Evolutionary conservation across 35 echinoderm and acorn worm species (phyloP).

Genomic region (Apostichopus parvimensis): DNA sequence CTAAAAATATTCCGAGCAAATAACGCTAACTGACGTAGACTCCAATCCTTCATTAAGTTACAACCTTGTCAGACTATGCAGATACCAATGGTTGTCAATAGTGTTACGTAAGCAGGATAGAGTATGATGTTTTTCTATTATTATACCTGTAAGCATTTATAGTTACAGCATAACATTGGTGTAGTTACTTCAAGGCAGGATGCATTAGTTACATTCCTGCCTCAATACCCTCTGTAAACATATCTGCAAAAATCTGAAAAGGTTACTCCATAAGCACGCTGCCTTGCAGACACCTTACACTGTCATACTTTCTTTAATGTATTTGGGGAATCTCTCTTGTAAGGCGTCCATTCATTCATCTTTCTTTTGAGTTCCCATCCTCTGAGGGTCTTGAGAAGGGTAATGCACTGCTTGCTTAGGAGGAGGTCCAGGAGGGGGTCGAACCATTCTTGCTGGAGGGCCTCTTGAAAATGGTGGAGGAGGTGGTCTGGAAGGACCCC

Average conservation of each 20-base stretch:
- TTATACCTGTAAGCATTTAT: too few relatives aligned
- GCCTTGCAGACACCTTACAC: too few relatives aligned
- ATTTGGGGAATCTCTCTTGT: background rate
- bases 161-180: background rate
- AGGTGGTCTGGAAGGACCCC: constrained; percentile 33
- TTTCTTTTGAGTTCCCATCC: constrained; percentile 85
- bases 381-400: constrained; percentile 96
- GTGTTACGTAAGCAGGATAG: too few relatives aligned
- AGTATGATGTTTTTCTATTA: too few relatives aligned
- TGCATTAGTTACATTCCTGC: too few relatives aligned
- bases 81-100: too few relatives aligned
- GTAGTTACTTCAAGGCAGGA: background rate
- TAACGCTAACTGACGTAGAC: too few relatives aligned
- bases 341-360: constrained; percentile 6
- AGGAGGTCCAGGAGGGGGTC: constrained; percentile 65
- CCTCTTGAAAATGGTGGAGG: constrained; percentile 58
- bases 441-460: constrained; percentile 58
- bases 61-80: too few relatives aligned
- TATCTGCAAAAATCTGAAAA: background rate
- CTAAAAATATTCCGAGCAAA: too few relatives aligned
- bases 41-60: too few relatives aligned
- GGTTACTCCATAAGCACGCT: background rate
- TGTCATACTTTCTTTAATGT: too few relatives aligned
- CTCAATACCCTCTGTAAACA: too few relatives aligned
- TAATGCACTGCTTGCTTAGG: constrained; percentile 85